These are phyloP conservation scores for Ptychobarbus kaznakovi DNA, from an alignment of 2,797 vertebrate species.

Conservation along the genomic window DNA sequence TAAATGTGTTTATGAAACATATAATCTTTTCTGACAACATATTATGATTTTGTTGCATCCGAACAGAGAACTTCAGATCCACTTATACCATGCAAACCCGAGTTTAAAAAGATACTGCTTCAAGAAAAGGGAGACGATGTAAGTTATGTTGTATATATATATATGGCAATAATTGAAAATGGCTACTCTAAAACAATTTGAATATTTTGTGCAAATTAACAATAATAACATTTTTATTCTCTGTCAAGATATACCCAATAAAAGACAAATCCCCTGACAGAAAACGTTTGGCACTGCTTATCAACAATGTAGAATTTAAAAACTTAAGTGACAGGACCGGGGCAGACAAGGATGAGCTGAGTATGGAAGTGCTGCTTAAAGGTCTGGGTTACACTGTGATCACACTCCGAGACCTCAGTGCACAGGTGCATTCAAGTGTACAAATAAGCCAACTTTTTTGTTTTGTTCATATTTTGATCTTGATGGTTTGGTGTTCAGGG, in stretches of 20 bases:
- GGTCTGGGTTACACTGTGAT: conserved; percentile 52
- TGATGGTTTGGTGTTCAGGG: conserved; percentile 60
- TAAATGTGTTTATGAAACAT: background rate
- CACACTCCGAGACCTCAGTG: conserved; percentile 54
- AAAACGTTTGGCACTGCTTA: conserved; percentile 54
- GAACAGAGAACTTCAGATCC: background rate
- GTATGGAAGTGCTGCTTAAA: conserved; percentile 46
- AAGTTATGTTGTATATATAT: background rate
- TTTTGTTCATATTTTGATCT: background rate
- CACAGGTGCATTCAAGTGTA: conserved; percentile 39
- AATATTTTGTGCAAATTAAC: background rate
- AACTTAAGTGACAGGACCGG: background rate
- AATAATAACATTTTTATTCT: background rate
- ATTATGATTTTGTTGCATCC: conserved; percentile 1
- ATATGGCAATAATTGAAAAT: background rate
- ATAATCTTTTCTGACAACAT: background rate
- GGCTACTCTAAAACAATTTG: background rate
- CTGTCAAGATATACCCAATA: conserved; percentile 44
- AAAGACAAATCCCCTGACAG: conserved; percentile 45
- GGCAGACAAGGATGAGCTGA: conserved; percentile 54
- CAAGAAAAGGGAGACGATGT: background rate
- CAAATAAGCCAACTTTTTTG: background rate
- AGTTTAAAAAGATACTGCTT: background rate
- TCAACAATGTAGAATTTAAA: conserved; percentile 59
- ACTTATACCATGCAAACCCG: conserved; percentile 1